Evolutionary conservation across 2,888 invertebrate genomes (phyloP).

Genomic region (Agrochola lota): DNA sequence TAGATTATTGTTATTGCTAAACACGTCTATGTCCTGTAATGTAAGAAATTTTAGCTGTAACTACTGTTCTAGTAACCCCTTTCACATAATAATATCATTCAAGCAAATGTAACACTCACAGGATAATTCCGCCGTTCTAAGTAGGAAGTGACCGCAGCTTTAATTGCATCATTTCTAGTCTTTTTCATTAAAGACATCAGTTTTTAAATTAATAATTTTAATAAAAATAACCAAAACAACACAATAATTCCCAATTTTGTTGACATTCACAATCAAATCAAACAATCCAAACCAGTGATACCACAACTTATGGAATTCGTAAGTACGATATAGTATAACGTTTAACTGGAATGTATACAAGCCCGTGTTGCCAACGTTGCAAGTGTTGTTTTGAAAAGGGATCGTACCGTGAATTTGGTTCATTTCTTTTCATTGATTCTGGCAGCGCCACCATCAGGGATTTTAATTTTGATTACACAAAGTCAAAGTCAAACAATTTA

Average conservation of each 20-base stretch:
- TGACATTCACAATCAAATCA: constrained; percentile 32
- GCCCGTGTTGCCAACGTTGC: no score
- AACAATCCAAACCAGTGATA: not conserved
- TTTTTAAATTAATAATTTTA: constrained; percentile 35
- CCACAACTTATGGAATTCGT: no score
- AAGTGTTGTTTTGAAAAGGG: no score
- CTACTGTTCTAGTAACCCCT: not conserved
- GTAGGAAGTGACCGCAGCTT: constrained; percentile 92
- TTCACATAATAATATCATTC: not conserved
- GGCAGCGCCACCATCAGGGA: no score
- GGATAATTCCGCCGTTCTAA: constrained; percentile 93
- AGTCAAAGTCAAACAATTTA: no score
- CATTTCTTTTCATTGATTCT: no score
- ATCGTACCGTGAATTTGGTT: no score
- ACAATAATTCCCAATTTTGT: not conserved
- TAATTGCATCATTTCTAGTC: constrained; percentile 92
- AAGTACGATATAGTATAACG: no score
- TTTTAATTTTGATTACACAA: no score
- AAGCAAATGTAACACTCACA: constrained; percentile 77
- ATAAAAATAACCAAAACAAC: constrained; percentile 49
- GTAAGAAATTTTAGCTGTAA: constrained; percentile 16
- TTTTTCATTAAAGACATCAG: constrained; percentile 90
- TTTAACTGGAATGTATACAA: no score
- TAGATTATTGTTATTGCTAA: constrained; percentile 89
- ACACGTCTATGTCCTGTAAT: constrained; percentile 91